phyloP scores from a whole-genome alignment of 1,140 invertebrate species.

The Caenorhabditis remanei region DNA sequence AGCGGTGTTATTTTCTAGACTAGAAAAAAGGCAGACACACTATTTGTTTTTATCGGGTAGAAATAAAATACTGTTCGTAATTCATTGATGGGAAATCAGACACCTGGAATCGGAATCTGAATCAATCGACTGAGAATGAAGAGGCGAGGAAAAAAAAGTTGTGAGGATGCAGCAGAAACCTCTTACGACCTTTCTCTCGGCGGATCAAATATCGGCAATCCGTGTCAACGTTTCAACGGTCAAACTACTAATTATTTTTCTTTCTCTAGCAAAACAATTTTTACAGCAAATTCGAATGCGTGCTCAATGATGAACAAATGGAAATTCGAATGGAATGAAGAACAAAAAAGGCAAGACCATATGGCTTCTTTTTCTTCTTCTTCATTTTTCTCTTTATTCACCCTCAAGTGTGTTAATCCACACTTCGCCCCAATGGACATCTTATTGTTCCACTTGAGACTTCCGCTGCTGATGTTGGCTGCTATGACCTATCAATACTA shows the following conservation, averaged over 20 bases:
- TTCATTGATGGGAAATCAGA: not conserved
- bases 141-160: slow-evolving; percentile 11
- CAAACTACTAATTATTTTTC: not conserved
- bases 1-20: not conserved
- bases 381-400: not conserved
- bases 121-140: not conserved
- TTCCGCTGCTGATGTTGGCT: not conserved
- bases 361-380: not conserved
- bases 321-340: not conserved
- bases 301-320: not conserved
- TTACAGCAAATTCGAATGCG: not conserved
- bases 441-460: slow-evolving; percentile 38
- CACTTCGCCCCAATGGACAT: slow-evolving; percentile 43
- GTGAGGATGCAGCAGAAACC: not conserved
- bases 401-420: slow-evolving; percentile 49
- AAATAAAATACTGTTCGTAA: not conserved
- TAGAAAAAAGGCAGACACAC: not conserved
- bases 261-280: not conserved
- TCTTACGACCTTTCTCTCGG: slow-evolving; percentile 17
- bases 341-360: slow-evolving; percentile 6
- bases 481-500: slow-evolving; percentile 20
- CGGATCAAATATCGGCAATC: slow-evolving; percentile 35
- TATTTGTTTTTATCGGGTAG: not conserved
- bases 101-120: not conserved
- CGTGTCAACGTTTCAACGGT: slow-evolving; percentile 3